Conservation (phyloP, 2,113 vertebrate species). For the Mesocricetus auratus region DNA sequence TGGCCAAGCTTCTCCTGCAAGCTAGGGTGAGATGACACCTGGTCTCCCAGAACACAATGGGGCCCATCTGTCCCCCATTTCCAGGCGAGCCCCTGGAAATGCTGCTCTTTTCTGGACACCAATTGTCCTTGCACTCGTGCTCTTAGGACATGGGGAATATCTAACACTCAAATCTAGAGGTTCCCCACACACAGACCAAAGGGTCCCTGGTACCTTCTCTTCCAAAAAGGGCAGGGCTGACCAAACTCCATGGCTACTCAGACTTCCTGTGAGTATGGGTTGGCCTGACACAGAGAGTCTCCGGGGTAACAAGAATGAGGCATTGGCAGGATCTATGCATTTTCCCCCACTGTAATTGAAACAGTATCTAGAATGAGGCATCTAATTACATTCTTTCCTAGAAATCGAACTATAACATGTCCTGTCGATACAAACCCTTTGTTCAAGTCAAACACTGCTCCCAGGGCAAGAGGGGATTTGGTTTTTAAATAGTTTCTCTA, state of each 20-base stretch:
- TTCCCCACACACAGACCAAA: too few relatives aligned
- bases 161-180: accelerated
- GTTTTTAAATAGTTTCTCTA: slow-evolving; percentile 53
- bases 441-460: neutral
- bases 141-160: accelerated
- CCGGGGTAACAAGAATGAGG: neutral
- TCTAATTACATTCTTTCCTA: slow-evolving; percentile 48
- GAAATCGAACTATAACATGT: neutral
- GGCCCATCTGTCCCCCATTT: neutral
- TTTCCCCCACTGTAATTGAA: slow-evolving; percentile 37
- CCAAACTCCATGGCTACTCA: accelerated
- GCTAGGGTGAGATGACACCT: accelerated
- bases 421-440: slow-evolving; percentile 36
- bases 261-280: neutral
- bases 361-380: slow-evolving; percentile 21
- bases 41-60: neutral
- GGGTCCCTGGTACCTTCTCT: neutral
- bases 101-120: slow-evolving; percentile 31
- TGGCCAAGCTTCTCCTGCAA: neutral
- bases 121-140: neutral
- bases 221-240: neutral
- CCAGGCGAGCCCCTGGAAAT: accelerated
- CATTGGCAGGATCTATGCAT: neutral
- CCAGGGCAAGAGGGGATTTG: neutral
- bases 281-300: neutral